phyloP scores from a whole-genome alignment of 2,113 vertebrate genomes.

The Etheostoma cragini region DNA sequence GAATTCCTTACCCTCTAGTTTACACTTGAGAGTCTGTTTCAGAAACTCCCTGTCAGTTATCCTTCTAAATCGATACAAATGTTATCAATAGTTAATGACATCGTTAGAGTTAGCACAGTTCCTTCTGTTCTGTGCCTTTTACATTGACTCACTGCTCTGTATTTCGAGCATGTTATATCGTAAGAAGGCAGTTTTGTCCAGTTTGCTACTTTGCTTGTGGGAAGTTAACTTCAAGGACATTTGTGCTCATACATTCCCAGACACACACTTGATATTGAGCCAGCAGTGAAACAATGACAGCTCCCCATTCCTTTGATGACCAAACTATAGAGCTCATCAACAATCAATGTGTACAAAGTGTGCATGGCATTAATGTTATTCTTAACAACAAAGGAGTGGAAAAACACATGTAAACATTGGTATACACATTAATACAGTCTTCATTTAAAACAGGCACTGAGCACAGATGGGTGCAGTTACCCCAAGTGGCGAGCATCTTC shows the following conservation, averaged over 20 bases:
- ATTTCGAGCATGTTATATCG: conserved; percentile 10
- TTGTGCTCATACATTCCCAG: not conserved
- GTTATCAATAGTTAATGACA: conserved; percentile 47
- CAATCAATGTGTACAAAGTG: not conserved
- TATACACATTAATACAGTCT: conserved; percentile 8
- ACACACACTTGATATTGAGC: conserved; percentile 7
- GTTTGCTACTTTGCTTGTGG: not conserved
- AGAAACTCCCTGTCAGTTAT: conserved; percentile 34
- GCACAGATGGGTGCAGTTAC: not conserved
- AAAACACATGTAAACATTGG: conserved; percentile 5
- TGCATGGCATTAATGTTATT: not conserved
- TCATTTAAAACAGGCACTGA: not conserved
- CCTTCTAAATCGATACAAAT: conserved; percentile 37
- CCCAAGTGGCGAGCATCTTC: not conserved
- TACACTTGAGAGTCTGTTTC: conserved; percentile 22
- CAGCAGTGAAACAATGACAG: not conserved
- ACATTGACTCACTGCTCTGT: conserved; percentile 11
- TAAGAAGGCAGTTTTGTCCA: conserved; percentile 16
- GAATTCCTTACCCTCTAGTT: conserved; percentile 20
- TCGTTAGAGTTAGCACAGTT: conserved; percentile 18
- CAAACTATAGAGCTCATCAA: not conserved
- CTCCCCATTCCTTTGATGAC: conserved; percentile 6
- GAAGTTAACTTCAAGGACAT: conserved; percentile 32
- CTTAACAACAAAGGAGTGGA: not conserved
- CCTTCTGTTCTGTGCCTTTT: not conserved